Percentiles rank a stretch among this genome's conserved stretches.
phyloP scores from a whole-genome alignment of 2,888 invertebrate genomes.

The Cantharis lateralis region DNA sequence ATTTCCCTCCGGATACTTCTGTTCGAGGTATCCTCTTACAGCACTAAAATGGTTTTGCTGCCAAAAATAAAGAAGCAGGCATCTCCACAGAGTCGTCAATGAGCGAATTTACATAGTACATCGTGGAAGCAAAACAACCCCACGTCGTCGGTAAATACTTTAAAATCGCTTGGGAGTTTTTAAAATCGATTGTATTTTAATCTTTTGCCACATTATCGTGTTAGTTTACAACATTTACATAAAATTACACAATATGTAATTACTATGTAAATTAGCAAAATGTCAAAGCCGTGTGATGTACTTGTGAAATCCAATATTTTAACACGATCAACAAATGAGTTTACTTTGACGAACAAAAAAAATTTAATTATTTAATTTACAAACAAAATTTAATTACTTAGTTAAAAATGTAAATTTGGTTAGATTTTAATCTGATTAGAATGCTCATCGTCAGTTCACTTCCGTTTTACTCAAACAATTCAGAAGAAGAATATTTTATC shows the following conservation, averaged over 20 bases:
- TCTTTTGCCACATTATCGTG: neutral
- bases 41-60: neutral
- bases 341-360: neutral
- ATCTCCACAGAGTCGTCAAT: neutral
- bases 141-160: neutral
- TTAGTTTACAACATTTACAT: neutral
- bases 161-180: neutral
- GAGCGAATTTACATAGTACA: neutral
- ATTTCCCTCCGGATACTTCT: neutral
- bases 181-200: neutral
- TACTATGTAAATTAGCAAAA: neutral
- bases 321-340: neutral
- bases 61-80: neutral
- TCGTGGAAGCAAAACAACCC: neutral
- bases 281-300: neutral
- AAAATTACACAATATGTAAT: neutral
- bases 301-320: neutral
- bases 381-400: neutral
- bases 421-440: neutral
- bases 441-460: neutral
- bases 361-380: neutral
- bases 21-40: neutral
- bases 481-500: neutral
- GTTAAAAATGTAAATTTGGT: neutral
- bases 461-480: slow-evolving; percentile 1